Evolutionary conservation across 1,140 invertebrate genomes (phyloP).

Genomic region (Triops longicaudatus): DNA sequence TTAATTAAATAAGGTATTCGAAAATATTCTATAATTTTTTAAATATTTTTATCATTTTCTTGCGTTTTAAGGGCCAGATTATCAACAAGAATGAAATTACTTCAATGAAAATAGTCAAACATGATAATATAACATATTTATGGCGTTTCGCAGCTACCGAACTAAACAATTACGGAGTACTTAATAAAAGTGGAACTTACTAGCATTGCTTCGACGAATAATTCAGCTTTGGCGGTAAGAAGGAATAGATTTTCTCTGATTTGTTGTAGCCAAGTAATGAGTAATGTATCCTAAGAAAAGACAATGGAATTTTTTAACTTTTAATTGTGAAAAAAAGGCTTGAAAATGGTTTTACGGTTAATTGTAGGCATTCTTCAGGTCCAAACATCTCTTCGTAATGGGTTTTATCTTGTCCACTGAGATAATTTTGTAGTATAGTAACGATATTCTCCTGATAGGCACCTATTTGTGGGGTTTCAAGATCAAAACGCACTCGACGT

Average conservation of each 20-base stretch:
- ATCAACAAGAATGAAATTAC: too few relatives aligned
- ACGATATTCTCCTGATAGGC: slow-evolving; percentile 11
- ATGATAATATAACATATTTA: neutral
- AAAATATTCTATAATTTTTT: too few relatives aligned
- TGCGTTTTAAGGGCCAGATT: too few relatives aligned
- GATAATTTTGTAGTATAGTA: slow-evolving; percentile 21
- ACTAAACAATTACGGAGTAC: too few relatives aligned
- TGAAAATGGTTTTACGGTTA: neutral
- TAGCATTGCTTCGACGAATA: slow-evolving; percentile 24
- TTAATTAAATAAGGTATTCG: neutral
- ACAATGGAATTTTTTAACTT: slow-evolving; percentile 7
- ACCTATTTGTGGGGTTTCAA: slow-evolving; percentile 10
- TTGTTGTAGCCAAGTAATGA: slow-evolving; percentile 19
- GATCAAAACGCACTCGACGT: neutral
- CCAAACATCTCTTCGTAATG: slow-evolving; percentile 17
- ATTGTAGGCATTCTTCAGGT: slow-evolving; percentile 20
- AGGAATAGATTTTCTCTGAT: neutral
- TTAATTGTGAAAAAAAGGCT: neutral
- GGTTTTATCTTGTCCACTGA: neutral
- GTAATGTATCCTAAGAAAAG: slow-evolving; percentile 22
- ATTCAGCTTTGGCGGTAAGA: slow-evolving; percentile 21
- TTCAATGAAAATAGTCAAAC: too few relatives aligned
- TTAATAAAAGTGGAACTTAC: neutral
- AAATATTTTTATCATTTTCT: too few relatives aligned
- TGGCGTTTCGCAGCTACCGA: too few relatives aligned